A percentile compares a stretch with the other conserved stretches of the same genome.
Conservation (phyloP, 2,113 vertebrate genomes). For the Spea bombifrons region DNA sequence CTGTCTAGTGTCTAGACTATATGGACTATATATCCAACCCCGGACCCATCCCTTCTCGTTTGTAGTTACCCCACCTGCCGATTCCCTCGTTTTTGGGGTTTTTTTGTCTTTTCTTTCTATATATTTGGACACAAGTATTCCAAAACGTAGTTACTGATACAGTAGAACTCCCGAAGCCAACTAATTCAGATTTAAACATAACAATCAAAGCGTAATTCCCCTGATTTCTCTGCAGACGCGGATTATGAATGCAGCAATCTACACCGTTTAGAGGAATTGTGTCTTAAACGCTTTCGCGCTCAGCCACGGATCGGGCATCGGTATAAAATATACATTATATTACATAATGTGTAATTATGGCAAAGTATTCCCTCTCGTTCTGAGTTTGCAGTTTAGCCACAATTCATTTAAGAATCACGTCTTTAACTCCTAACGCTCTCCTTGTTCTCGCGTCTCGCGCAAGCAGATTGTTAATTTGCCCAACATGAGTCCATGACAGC, state of each 20-base stretch:
- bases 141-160: no score
- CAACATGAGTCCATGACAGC: not conserved
- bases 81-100: no score
- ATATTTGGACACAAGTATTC: no score
- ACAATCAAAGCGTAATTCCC: not conserved
- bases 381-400: not conserved
- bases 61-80: no score
- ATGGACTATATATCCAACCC: no score
- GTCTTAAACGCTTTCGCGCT: not conserved
- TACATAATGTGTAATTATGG: not conserved
- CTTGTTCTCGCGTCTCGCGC: not conserved
- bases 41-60: no score
- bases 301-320: not conserved
- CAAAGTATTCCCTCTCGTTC: not conserved
- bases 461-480: constrained; percentile 2
- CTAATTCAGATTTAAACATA: no score
- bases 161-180: no score
- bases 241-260: not conserved
- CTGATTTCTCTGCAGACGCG: not conserved
- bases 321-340: constrained; percentile 1
- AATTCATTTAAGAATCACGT: not conserved
- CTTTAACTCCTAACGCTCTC: not conserved
- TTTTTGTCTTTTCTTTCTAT: no score
- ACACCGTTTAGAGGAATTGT: not conserved
- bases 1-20: no score